These are phyloP conservation scores for Takifugu flavidus DNA, from an alignment of 2,113 vertebrate species.

Conservation along the genomic window DNA sequence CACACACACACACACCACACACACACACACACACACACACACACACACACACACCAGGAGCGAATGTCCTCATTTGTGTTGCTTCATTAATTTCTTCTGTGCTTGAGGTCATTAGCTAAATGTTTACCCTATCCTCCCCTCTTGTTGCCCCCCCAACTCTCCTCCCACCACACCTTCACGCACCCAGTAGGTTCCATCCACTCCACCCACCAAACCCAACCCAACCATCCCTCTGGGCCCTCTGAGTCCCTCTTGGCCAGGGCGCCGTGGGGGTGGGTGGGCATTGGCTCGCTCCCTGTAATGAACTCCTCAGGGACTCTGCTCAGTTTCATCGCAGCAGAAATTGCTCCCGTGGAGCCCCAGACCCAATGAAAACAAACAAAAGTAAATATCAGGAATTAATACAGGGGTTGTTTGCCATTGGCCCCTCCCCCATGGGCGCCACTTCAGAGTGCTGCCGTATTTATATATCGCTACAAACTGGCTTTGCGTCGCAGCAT, in stretches of 20 bases:
- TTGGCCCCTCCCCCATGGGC: conserved; percentile 6
- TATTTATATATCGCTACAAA: conserved; percentile 22
- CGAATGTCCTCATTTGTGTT: conserved; percentile 16
- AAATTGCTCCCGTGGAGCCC: conserved; percentile 73
- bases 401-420: conserved; percentile 55
- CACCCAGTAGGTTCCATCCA: conserved; percentile 25
- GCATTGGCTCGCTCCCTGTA: conserved; percentile 56
- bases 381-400: conserved; percentile 70
- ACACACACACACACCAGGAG: conserved; percentile 1
- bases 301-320: conserved; percentile 75
- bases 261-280: conserved; percentile 34
- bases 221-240: conserved; percentile 41
- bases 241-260: conserved; percentile 58
- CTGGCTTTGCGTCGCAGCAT: conserved; percentile 3
- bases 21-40: not conserved
- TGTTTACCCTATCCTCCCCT: conserved; percentile 48
- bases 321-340: conserved; percentile 70
- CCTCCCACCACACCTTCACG: conserved; percentile 12
- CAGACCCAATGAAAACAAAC: conserved; percentile 70
- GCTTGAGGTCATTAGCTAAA: conserved; percentile 62
- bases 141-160: not conserved
- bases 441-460: conserved; percentile 1
- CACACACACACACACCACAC: not conserved
- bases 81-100: conserved; percentile 33
- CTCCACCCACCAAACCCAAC: conserved; percentile 35